Evolutionary conservation across 2,113 vertebrate species (phyloP).

Genomic region (Circaetus cinerascens): DNA sequence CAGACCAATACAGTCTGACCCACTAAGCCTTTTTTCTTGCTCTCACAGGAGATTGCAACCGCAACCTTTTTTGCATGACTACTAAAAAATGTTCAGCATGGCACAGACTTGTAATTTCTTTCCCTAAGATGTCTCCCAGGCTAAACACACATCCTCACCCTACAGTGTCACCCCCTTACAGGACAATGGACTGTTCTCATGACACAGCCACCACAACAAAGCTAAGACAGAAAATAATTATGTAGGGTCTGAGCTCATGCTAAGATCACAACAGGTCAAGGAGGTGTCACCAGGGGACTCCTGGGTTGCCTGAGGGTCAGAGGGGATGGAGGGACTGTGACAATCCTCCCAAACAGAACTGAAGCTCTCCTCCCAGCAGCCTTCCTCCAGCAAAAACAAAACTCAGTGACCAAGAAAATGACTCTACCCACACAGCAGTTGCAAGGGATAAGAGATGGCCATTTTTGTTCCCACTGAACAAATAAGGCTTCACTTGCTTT

Average conservation of each 20-base stretch:
- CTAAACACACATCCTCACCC: background rate
- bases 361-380: background rate
- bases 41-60: background rate
- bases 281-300: background rate
- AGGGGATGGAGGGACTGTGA: background rate
- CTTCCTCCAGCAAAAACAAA: background rate
- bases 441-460: background rate
- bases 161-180: background rate
- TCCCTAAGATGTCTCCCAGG: background rate
- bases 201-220: background rate
- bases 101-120: background rate
- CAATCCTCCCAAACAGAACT: background rate
- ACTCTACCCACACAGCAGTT: background rate
- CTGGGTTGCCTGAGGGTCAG: background rate
- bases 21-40: background rate
- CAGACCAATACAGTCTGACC: background rate
- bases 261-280: background rate
- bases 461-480: background rate
- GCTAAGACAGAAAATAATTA: background rate
- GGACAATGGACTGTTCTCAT: background rate
- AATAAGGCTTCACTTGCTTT: background rate
- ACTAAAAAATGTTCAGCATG: background rate
- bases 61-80: background rate
- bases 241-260: background rate
- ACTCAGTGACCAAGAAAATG: background rate